Evolutionary conservation across 64 coral and sea anemone species (phyloP), one percentile per base, ranked within the genome.

Genomic region (Stichodactyla helianthus): DNA sequence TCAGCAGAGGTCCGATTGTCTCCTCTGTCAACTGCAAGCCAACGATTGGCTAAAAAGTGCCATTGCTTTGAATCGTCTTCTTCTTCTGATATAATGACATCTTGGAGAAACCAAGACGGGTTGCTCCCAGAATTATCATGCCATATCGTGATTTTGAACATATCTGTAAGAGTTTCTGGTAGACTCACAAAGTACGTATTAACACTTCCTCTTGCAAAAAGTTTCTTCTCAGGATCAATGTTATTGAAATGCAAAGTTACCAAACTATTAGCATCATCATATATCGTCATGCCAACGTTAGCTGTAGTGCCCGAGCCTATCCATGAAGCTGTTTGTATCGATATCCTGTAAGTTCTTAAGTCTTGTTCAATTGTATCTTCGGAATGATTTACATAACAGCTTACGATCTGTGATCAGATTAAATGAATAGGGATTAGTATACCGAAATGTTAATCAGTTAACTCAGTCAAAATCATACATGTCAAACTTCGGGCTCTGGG

Each of bases 141-240:
- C 84, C 89, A 91, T n/a, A 91, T 82, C 23, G 86, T 64, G 17
- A 91, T 11, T 56, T 87, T 86, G n/a, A 86, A 87, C 22, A 91
- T 14, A 13, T 91, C 25, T 25, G 52, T 83, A 19, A 91, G 55
- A 79, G 31, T 5, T 54, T 12, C 79, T 0, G 82, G 82, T 26
- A 85, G 50, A 50, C 63, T 78, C 20, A 56, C 44, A 20, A 78
- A 27, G 68, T 51, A 91, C 1, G 68, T 91, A 26, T 77, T 74
- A 17, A 81, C 84, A 56, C 83, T 91, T 62, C 89, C 89, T 52
- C 84, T 85, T 10, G 89, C 6, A 56, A 91, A 91, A 0, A 86
- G 84, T 52, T 19, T 65, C 20, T 79, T 85, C 5, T 78, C 68
- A 18, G 59, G 55, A 51, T 61, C 76, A 61, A 57, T 86, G 35